A percentile compares a stretch with the other conserved stretches of the same genome.
Evolutionary conservation across 2,797 vertebrate genomes (phyloP).

Genomic region (Sebastes elongatus): DNA sequence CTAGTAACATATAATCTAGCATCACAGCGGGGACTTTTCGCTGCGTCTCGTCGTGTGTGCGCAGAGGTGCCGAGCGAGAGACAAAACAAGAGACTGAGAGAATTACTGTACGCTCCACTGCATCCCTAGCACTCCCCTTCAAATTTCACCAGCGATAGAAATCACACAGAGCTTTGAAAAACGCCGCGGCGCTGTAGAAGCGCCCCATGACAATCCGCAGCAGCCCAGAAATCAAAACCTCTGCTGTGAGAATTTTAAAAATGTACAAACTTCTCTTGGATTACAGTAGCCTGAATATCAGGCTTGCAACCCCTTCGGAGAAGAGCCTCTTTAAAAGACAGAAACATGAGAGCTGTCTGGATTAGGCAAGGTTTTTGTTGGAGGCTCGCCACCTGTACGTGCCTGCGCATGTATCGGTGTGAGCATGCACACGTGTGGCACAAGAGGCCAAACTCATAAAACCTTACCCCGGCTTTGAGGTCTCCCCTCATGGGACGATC

Average conservation of each 20-base stretch:
- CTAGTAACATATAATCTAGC: conserved; percentile 40
- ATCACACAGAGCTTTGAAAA: conserved; percentile 45
- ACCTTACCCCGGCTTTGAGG: conserved; percentile 61
- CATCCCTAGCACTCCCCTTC: conserved; percentile 36
- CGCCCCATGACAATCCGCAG: conserved; percentile 48
- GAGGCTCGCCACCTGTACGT: conserved; percentile 63
- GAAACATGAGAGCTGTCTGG: conserved; percentile 56
- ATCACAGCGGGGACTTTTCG: conserved; percentile 52
- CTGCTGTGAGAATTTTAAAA: conserved; percentile 48
- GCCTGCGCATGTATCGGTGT: conserved; percentile 36
- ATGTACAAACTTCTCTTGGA: conserved; percentile 54
- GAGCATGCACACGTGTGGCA: conserved; percentile 46
- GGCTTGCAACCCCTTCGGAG: conserved; percentile 20
- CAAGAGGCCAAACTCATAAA: conserved; percentile 61
- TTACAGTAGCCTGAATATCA: conserved; percentile 38
- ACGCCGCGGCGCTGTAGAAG: conserved; percentile 18
- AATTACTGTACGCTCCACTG: conserved; percentile 40
- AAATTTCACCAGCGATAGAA: conserved; percentile 45
- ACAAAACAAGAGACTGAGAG: conserved; percentile 45
- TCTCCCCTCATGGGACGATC: conserved; percentile 66
- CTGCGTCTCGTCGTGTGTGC: background rate
- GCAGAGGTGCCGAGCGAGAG: conserved; percentile 10
- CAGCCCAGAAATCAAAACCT: conserved; percentile 57
- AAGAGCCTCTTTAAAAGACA: conserved; percentile 50
- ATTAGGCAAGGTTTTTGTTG: conserved; percentile 63